phyloP scores from a whole-genome alignment of 2,888 invertebrate genomes.

The Notodonta dromedarius region DNA sequence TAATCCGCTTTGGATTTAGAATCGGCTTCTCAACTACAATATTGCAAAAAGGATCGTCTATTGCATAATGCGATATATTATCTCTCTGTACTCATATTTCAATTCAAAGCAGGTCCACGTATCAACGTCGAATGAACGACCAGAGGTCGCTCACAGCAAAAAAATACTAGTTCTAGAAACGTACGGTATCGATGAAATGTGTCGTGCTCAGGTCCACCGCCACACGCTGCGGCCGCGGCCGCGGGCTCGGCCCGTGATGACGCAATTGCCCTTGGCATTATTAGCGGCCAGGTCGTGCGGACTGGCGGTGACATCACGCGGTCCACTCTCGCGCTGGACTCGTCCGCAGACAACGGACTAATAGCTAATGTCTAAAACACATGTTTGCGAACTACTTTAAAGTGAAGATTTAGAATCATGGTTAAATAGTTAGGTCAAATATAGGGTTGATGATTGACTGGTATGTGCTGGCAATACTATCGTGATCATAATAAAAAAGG shows the following conservation, averaged over 20 bases:
- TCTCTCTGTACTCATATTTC: neutral
- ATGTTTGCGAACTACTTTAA: neutral
- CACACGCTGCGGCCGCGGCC: slow-evolving; percentile 8
- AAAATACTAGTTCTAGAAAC: slow-evolving; percentile 4
- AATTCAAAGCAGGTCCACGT: neutral
- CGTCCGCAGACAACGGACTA: neutral
- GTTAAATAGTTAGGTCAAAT: neutral
- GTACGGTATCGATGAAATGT: slow-evolving; percentile 2
- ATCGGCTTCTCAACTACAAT: neutral
- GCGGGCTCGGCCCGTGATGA: slow-evolving; percentile 32
- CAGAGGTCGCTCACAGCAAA: neutral
- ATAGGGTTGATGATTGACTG: too few species aligned
- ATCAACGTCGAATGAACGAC: neutral
- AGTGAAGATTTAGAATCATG: neutral
- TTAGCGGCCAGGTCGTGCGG: slow-evolving; percentile 43
- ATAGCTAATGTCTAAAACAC: neutral
- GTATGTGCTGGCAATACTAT: too few species aligned
- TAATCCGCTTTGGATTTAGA: neutral
- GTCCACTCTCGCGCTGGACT: slow-evolving; percentile 5
- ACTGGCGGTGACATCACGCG: slow-evolving; percentile 48
- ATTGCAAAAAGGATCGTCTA: neutral
- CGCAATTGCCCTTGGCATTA: slow-evolving; percentile 73
- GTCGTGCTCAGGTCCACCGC: slow-evolving; percentile 7
- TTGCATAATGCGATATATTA: neutral
- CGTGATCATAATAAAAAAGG: too few species aligned